A percentile compares a stretch with the other conserved stretches of the same genome.
phyloP scores from a whole-genome alignment of 2,888 invertebrate species.

The Ectropis crepuscularia region DNA sequence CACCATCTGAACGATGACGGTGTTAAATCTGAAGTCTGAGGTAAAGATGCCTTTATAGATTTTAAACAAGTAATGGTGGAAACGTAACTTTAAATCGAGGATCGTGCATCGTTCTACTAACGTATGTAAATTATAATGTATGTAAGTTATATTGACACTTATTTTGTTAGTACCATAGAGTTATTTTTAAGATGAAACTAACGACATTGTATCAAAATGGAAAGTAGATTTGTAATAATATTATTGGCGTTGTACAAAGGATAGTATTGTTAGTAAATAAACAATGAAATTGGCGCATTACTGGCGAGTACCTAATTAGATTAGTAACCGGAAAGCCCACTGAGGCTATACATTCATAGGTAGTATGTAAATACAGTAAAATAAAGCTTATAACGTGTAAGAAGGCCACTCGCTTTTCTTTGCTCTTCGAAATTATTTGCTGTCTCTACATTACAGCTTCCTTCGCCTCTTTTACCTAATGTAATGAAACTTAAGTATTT shows the following conservation, averaged over 20 bases:
- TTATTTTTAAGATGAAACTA: constrained; percentile 73
- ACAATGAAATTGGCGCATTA: constrained; percentile 84
- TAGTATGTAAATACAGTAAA: constrained; percentile 69
- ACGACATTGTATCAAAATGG: constrained; percentile 77
- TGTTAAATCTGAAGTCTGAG: constrained; percentile 84
- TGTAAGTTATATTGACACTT: constrained; percentile 81
- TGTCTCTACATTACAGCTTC: constrained; percentile 50
- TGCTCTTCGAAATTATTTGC: constrained; percentile 68
- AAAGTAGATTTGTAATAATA: constrained; percentile 75
- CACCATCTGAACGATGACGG: constrained; percentile 79
- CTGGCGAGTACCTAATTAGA: constrained; percentile 85
- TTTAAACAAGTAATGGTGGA: constrained; percentile 76
- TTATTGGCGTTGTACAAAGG: constrained; percentile 84
- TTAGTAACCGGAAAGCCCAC: constrained; percentile 77
- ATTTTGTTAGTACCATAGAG: constrained; percentile 79
- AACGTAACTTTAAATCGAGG: constrained; percentile 71
- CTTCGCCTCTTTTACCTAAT: constrained; percentile 49
- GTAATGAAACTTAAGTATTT: constrained; percentile 40
- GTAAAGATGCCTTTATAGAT: constrained; percentile 85
- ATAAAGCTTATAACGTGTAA: constrained; percentile 64
- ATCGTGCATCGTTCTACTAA: constrained; percentile 80
- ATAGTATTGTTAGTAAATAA: constrained; percentile 79
- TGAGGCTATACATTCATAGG: constrained; percentile 73
- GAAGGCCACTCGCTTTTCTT: constrained; percentile 72
- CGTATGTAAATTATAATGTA: constrained; percentile 71